Percentiles rank a stretch among this genome's conserved stretches.
Conservation (phyloP, 2,113 vertebrate genomes). For the Erythrocercus mccallii region DNA sequence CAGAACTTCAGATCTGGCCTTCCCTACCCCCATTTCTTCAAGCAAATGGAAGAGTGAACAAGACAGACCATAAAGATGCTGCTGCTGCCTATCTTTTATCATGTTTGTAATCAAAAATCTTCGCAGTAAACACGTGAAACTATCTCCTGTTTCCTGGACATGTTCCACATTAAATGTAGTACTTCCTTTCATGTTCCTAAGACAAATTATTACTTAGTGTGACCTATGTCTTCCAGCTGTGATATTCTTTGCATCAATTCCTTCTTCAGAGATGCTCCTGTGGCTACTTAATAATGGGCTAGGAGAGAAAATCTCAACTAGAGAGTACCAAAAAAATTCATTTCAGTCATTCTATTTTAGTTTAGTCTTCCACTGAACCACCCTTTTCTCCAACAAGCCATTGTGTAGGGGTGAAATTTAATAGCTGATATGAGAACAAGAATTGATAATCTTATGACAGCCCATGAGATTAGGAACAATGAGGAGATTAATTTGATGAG, state of each 20-base stretch:
- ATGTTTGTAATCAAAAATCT: background rate
- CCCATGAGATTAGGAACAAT: conserved; percentile 80
- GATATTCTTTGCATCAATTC: background rate
- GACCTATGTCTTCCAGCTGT: background rate
- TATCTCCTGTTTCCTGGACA: background rate
- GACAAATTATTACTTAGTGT: background rate
- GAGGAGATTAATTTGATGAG: conserved; percentile 82
- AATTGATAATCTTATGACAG: conserved; percentile 82
- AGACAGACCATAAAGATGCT: background rate
- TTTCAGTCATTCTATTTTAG: background rate
- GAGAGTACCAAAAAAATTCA: background rate
- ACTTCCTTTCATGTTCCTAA: background rate
- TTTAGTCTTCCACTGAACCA: background rate
- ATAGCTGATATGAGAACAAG: conserved; percentile 78
- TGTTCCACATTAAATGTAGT: background rate
- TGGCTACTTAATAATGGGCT: background rate
- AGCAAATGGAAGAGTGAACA: background rate
- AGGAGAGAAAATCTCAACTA: background rate
- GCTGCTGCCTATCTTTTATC: background rate
- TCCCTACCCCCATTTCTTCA: background rate
- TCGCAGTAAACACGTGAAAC: background rate
- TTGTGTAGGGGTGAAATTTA: conserved; percentile 69
- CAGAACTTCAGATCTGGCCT: background rate
- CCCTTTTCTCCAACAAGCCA: background rate
- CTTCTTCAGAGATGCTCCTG: background rate